Conservation (phyloP, 2,888 invertebrate species). For the Eugnorisma glareosa region DNA sequence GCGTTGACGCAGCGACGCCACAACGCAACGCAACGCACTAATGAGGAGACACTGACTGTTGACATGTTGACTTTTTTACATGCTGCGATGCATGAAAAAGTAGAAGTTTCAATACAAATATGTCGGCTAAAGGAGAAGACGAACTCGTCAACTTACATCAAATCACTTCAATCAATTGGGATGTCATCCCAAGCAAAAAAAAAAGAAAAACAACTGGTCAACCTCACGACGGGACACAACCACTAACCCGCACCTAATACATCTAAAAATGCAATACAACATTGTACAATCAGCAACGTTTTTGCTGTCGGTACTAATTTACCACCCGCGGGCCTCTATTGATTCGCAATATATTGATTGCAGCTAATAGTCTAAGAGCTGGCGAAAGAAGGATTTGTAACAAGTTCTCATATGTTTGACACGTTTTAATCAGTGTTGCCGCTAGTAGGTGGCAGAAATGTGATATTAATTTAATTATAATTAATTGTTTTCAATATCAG, state of each 20-base stretch:
- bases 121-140: not conserved
- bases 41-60: no score
- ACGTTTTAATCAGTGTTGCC: conserved; percentile 38
- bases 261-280: conserved; percentile 53
- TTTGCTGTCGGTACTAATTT: conserved; percentile 73
- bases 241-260: conserved; percentile 28
- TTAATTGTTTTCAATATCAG: conserved; percentile 31
- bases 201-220: not conserved
- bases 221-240: conserved; percentile 38
- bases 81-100: not conserved
- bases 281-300: conserved; percentile 57
- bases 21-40: no score
- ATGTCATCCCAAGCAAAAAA: not conserved
- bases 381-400: conserved; percentile 40
- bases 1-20: no score
- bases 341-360: conserved; percentile 61
- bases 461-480: conserved; percentile 28
- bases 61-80: not conserved
- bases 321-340: conserved; percentile 69
- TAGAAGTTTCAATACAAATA: not conserved
- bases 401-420: conserved; percentile 38
- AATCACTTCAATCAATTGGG: not conserved
- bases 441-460: not conserved
- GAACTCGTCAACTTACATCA: not conserved
- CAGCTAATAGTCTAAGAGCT: conserved; percentile 51